Base-by-base conservation (phyloP, 2,797 vertebrate genomes). In the Diplodus puntazzo region DNA sequence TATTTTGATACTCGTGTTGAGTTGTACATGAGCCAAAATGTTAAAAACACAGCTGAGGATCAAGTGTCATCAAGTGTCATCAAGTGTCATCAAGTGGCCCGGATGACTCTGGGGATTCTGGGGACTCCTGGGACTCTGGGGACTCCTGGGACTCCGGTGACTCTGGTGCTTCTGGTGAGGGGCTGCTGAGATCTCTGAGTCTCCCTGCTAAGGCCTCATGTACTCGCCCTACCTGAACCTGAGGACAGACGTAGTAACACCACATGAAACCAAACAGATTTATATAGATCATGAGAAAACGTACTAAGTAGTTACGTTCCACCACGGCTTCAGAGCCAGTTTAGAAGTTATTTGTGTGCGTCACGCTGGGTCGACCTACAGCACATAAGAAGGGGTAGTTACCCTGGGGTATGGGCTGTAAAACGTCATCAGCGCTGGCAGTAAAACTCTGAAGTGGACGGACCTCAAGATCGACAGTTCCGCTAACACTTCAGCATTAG, bases 211-310 rank as follows among this genome's bases (percentile, higher is more conserved):
- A 8, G 2, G 1, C 8, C 6, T 34, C 34, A 34, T 17, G 0
- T 2, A 1, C 0, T 1, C 1, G 4, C 23, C 10, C 7, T 6
- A 17, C 3, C 1, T 0, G 0, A 49, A 25, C 4, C 30, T 57
- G 52, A 69, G 59, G 34, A 59, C 48, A 54, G 3, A 25, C 18
- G 34, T 6, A 9, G 57, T 39, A 62, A 63, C 13, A 1, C 17
- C 7, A 48, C 17, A 25, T 49, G 34, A 73, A n/a, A 52, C 10
- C 16, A 50, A 45, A 9, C 6, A 16, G 13, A 46, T 34, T 9
- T 34, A 34, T 7, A 34, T 27, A 27, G 27, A 27, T 27, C 30
- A 34, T 34, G 30, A 34, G 30, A 1, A 7, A 8, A 34, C 7
- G 30, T 30, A 30, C 5, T 8, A 8, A 34, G 30, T 34, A 34